These are phyloP conservation scores for Parnassius smintheus DNA, from an alignment of 2,888 invertebrate genomes.

Conservation along the genomic window DNA sequence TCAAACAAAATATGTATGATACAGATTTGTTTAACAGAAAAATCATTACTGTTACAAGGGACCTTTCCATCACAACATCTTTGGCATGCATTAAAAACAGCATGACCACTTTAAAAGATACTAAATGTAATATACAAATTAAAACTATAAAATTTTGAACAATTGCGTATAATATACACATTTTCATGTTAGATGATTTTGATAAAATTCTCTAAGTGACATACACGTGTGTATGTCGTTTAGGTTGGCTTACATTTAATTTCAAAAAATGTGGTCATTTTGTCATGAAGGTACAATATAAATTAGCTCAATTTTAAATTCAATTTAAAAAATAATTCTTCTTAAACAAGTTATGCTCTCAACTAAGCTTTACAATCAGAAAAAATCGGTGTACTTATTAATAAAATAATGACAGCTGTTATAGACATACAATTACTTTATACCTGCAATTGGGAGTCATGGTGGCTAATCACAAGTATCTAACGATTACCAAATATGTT, in stretches of 20 bases:
- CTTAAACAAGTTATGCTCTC: too few species aligned
- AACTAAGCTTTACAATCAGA: too few species aligned
- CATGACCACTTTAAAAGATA: constrained; percentile 1
- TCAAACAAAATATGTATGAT: constrained; percentile 9
- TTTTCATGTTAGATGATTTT: background rate
- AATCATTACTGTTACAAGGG: constrained; percentile 7
- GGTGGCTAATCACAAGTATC: too few species aligned
- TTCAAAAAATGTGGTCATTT: background rate
- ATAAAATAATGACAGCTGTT: constrained; percentile 9
- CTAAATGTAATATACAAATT: too few species aligned
- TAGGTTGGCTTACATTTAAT: background rate
- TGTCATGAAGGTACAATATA: too few species aligned
- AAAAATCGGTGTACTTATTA: background rate
- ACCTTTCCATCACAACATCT: constrained; percentile 22
- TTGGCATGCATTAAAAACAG: constrained; percentile 22
- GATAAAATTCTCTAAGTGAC: background rate
- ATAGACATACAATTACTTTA: background rate
- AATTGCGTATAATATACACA: background rate
- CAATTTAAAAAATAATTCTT: too few species aligned
- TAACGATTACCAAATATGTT: too few species aligned
- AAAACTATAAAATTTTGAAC: background rate
- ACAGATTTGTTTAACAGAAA: background rate
- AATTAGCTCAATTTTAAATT: too few species aligned
- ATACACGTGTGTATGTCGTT: background rate
- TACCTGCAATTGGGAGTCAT: too few species aligned